Conservation (phyloP, 2,888 invertebrate genomes). For the Dryobotodes eremita region DNA sequence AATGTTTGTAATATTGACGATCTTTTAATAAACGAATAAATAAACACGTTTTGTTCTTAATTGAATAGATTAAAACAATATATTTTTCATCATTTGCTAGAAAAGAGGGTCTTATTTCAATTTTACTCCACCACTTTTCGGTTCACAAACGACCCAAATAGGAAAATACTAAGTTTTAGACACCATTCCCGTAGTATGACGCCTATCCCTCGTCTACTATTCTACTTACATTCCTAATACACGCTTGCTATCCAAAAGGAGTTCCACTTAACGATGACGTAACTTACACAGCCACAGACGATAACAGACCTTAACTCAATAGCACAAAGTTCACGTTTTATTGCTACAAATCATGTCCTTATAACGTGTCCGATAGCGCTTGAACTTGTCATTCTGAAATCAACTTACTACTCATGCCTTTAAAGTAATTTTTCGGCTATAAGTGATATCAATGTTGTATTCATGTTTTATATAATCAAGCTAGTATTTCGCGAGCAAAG, state of each 20-base stretch:
- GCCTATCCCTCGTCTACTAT: background rate
- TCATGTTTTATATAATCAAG: background rate
- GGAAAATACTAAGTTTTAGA: background rate
- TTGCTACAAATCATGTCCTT: background rate
- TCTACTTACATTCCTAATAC: background rate
- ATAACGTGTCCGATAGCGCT: background rate
- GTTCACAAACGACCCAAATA: no score
- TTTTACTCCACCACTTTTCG: no score
- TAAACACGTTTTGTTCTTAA: background rate
- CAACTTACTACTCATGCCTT: no score
- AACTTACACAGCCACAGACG: background rate
- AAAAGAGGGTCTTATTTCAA: background rate
- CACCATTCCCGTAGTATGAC: no score
- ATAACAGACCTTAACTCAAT: background rate
- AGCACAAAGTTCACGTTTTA: constrained; percentile 7
- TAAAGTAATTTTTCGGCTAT: background rate
- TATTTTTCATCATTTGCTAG: background rate
- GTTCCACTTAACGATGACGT: constrained; percentile 5
- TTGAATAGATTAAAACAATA: background rate
- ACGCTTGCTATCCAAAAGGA: background rate
- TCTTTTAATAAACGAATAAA: background rate
- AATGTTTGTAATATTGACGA: background rate
- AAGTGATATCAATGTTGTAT: no score
- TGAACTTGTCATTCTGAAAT: background rate
- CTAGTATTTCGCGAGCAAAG: constrained; percentile 11